These are phyloP conservation scores for Harpegnathos saltator DNA, from an alignment of 1,140 invertebrate species.

Conservation along the genomic window DNA sequence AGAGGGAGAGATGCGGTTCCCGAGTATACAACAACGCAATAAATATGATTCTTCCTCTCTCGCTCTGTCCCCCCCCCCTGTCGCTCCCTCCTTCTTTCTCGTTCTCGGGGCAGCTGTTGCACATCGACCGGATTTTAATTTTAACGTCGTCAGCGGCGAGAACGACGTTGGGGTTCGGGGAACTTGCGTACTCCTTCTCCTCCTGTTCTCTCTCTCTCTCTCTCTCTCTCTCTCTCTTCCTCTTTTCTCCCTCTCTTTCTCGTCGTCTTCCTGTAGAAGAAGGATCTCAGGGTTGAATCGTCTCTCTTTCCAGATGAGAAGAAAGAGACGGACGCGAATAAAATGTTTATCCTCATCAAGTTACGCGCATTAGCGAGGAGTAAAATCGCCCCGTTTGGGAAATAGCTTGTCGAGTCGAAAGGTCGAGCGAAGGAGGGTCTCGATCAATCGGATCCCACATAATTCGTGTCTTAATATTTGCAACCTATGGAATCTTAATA, in stretches of 20 bases:
- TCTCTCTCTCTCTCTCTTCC: too few species aligned
- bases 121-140: slow-evolving; percentile 72
- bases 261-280: not conserved
- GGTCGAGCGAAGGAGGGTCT: too few species aligned
- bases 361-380: too few species aligned
- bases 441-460: not conserved
- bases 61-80: not conserved
- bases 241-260: too few species aligned
- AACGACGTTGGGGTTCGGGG: slow-evolving; percentile 55
- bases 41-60: slow-evolving; percentile 12
- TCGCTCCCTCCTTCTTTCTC: not conserved
- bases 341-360: too few species aligned
- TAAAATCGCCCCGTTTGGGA: too few species aligned
- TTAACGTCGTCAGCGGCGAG: slow-evolving; percentile 60
- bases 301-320: not conserved
- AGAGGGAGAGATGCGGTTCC: slow-evolving; percentile 7
- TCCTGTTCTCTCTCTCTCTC: too few species aligned
- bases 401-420: too few species aligned
- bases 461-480: too few species aligned
- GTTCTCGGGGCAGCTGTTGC: slow-evolving; percentile 22
- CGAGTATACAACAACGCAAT: not conserved
- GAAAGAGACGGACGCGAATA: not conserved
- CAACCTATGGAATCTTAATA: too few species aligned
- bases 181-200: slow-evolving; percentile 26
- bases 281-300: not conserved